These are phyloP conservation scores for Mylabris phalerata DNA, from an alignment of 1,140 invertebrate genomes.

Conservation along the genomic window DNA sequence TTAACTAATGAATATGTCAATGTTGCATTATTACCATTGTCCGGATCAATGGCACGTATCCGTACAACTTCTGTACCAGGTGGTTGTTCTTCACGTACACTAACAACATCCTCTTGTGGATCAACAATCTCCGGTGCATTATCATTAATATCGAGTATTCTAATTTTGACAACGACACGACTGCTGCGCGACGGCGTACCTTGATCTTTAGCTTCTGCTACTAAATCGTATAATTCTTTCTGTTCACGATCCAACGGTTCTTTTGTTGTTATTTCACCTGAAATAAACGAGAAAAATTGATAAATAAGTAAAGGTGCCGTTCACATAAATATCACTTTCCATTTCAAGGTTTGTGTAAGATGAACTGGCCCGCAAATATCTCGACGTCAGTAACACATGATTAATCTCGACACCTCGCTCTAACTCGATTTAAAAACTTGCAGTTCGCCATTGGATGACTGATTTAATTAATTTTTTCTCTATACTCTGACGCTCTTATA, in stretches of 20 bases:
- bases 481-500: too few relatives aligned
- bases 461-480: too few relatives aligned
- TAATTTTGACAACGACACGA: constrained; percentile 65
- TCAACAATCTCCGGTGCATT: constrained; percentile 83
- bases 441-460: not conserved
- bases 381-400: constrained; percentile 25
- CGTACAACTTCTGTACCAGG: constrained; percentile 71
- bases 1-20: constrained; percentile 81
- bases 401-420: constrained; percentile 27
- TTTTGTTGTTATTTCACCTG: constrained; percentile 79
- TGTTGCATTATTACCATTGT: constrained; percentile 80
- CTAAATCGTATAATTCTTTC: constrained; percentile 68
- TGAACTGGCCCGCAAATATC: constrained; percentile 22
- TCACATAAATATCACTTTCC: constrained; percentile 26
- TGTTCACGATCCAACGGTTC: constrained; percentile 77
- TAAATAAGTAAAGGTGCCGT: not conserved
- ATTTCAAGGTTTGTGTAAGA: constrained; percentile 20
- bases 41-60: constrained; percentile 78
- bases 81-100: constrained; percentile 81
- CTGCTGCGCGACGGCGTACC: constrained; percentile 68
- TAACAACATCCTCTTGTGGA: constrained; percentile 78
- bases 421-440: constrained; percentile 10
- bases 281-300: constrained; percentile 19
- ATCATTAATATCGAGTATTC: constrained; percentile 82
- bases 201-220: constrained; percentile 79